Conservation (phyloP, 2,797 vertebrate species). For the Chaenodraco wilsoni region DNA sequence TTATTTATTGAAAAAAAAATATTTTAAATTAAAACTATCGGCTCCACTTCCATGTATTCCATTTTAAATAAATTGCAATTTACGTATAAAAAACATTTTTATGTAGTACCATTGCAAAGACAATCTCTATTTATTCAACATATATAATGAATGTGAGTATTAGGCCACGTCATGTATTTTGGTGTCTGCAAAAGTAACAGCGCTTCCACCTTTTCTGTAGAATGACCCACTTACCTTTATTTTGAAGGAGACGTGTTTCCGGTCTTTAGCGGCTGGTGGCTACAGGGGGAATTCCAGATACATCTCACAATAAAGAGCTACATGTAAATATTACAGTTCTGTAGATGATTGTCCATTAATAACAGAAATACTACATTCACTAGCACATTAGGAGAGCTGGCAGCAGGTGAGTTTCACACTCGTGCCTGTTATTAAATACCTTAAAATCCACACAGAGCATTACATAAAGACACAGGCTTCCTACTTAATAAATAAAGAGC, state of each 20-base stretch:
- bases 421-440: not conserved
- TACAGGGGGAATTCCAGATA: not conserved
- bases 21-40: too few relatives aligned
- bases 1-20: too few relatives aligned
- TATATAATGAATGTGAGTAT: too few relatives aligned
- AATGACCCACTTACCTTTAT: conserved; percentile 32
- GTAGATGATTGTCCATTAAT: not conserved
- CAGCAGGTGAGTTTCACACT: not conserved
- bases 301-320: not conserved
- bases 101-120: too few relatives aligned
- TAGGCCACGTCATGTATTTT: too few relatives aligned
- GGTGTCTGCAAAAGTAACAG: too few relatives aligned
- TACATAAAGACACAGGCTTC: too few relatives aligned
- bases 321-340: not conserved
- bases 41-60: too few relatives aligned
- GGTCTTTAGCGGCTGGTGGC: not conserved
- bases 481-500: not conserved
- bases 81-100: too few relatives aligned
- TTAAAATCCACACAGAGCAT: not conserved
- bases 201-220: too few relatives aligned
- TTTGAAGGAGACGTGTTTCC: conserved; percentile 15
- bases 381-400: not conserved
- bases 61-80: too few relatives aligned
- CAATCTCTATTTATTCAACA: too few relatives aligned
- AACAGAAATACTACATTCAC: not conserved